phyloP scores from a whole-genome alignment of 2,113 vertebrate species.

The Excalfactoria chinensis region DNA sequence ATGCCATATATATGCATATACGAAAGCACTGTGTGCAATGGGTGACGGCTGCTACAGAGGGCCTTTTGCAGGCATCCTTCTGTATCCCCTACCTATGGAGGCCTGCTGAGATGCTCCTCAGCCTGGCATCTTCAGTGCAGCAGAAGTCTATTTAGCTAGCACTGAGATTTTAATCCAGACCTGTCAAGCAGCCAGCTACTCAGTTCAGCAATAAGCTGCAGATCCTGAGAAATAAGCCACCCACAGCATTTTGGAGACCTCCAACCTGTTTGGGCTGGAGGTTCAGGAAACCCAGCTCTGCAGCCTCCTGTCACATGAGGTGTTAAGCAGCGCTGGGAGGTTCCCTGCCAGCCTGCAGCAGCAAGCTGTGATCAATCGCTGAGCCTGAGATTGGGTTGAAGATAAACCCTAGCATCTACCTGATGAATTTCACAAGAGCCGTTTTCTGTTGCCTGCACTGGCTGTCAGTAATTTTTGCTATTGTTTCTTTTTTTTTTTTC shows the following conservation, averaged over 20 bases:
- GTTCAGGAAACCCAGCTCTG: background rate
- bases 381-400: background rate
- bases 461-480: background rate
- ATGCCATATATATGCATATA: background rate
- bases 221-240: constrained; percentile 26
- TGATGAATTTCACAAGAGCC: background rate
- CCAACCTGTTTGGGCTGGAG: background rate
- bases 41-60: background rate
- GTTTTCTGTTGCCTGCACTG: background rate
- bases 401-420: background rate
- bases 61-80: background rate
- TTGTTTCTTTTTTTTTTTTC: constrained; percentile 17
- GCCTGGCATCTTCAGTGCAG: background rate
- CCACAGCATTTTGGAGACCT: background rate
- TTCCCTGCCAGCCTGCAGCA: background rate
- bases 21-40: rapidly evolving
- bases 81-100: background rate
- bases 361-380: background rate
- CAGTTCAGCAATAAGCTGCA: rapidly evolving
- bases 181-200: constrained; percentile 12
- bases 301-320: background rate
- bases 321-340: background rate
- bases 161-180: background rate
- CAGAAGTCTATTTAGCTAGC: background rate
- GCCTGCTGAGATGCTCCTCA: background rate